phyloP scores from a whole-genome alignment of 2,113 vertebrate genomes.

The Tragelaphus scriptus region DNA sequence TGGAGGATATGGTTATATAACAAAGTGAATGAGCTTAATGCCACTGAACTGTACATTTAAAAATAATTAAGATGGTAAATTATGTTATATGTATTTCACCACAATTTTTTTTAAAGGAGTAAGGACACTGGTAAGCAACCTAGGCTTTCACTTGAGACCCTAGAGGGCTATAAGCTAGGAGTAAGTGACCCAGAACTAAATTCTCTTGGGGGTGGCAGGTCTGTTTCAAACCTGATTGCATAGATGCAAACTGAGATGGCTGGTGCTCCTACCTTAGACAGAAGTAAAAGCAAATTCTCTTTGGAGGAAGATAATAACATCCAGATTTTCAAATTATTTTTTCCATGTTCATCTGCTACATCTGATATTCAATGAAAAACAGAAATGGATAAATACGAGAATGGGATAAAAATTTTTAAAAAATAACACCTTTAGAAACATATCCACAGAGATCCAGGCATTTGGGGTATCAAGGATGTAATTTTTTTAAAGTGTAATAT shows the following conservation, averaged over 20 bases:
- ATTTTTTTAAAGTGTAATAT: constrained; percentile 1
- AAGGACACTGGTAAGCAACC: background rate
- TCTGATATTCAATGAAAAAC: background rate
- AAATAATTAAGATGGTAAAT: background rate
- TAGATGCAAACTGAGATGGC: background rate
- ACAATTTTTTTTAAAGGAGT: background rate
- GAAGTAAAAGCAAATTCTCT: background rate
- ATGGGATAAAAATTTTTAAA: background rate
- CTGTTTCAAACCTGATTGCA: background rate
- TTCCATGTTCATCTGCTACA: background rate
- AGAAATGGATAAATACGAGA: background rate
- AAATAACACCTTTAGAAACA: background rate
- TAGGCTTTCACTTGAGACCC: background rate
- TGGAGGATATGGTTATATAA: background rate
- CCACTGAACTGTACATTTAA: background rate
- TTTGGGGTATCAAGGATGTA: background rate
- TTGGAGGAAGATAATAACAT: background rate
- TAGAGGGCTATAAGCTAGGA: background rate
- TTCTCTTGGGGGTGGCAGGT: background rate
- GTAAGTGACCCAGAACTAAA: background rate
- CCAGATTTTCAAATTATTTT: background rate
- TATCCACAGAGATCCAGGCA: background rate
- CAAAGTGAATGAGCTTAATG: background rate
- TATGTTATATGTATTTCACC: background rate
- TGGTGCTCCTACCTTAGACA: background rate